These are phyloP conservation scores for Pantherophis alleghaniensis DNA, from an alignment of 2,797 vertebrate species.

Conservation along the genomic window DNA sequence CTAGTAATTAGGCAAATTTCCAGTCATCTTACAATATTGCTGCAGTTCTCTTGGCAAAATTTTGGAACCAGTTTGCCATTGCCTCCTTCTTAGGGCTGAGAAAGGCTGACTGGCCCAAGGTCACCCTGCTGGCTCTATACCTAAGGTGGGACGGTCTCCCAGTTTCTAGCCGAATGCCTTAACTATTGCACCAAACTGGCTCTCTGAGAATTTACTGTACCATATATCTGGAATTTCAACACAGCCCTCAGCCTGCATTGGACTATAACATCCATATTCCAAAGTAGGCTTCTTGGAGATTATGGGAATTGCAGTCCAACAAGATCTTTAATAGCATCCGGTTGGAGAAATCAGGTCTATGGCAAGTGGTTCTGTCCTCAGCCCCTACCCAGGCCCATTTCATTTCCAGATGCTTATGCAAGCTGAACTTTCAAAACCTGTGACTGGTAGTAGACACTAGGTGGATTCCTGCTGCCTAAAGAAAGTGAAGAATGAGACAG, in stretches of 20 bases:
- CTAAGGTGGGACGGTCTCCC: neutral
- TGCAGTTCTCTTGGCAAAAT: neutral
- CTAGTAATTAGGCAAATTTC: no score
- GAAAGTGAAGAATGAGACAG: neutral
- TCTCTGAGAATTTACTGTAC: neutral
- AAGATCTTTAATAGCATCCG: neutral
- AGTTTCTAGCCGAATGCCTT: neutral
- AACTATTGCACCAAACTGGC: neutral
- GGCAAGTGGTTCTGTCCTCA: neutral
- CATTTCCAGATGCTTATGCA: neutral
- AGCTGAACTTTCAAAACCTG: neutral
- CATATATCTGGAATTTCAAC: neutral
- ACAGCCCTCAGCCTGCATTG: neutral
- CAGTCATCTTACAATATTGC: no score
- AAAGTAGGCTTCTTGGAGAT: neutral
- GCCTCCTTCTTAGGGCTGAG: neutral
- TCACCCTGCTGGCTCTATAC: neutral
- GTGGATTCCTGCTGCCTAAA: neutral
- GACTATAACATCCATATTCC: neutral
- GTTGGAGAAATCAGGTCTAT: neutral
- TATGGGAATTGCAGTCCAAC: neutral
- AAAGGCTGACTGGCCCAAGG: neutral
- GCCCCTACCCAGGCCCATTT: neutral
- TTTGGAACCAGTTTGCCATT: neutral
- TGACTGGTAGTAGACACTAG: neutral